Evolutionary conservation across 2,888 invertebrate genomes (phyloP).

Genomic region (Girardia tigrina): DNA sequence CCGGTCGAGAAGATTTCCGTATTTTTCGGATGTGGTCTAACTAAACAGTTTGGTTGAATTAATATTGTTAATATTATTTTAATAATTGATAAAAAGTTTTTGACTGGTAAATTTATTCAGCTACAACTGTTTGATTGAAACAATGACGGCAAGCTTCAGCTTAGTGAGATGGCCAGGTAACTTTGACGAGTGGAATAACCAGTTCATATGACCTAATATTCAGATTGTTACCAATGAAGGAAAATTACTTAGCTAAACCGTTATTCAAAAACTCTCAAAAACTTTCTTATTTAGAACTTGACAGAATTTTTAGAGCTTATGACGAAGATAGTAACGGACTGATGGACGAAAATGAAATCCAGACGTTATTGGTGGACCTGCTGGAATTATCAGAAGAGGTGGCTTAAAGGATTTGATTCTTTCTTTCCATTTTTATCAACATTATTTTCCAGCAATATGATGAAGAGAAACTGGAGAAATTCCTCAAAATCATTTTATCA

Average conservation of each 20-base stretch:
- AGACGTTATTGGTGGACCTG: background rate
- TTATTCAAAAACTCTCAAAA: background rate
- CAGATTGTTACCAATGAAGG: background rate
- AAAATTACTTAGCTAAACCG: background rate
- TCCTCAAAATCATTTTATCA: background rate
- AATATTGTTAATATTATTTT: too few relatives aligned
- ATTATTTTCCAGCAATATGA: background rate
- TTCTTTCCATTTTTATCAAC: too few relatives aligned
- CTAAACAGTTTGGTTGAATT: too few relatives aligned
- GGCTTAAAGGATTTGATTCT: too few relatives aligned
- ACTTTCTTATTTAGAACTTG: background rate
- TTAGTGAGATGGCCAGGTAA: conserved; percentile 14
- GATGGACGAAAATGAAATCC: background rate
- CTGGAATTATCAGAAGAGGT: background rate
- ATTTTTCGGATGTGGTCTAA: too few relatives aligned
- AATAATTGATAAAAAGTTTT: too few relatives aligned
- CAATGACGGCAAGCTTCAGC: background rate
- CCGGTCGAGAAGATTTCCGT: too few relatives aligned
- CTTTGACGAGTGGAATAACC: background rate
- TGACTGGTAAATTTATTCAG: background rate
- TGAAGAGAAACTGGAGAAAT: background rate
- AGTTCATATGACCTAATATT: background rate
- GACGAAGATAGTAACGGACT: background rate
- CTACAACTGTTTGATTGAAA: background rate
- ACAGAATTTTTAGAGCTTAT: background rate